Evolutionary conservation across 2,888 invertebrate genomes (phyloP).

Genomic region (Empis livida): DNA sequence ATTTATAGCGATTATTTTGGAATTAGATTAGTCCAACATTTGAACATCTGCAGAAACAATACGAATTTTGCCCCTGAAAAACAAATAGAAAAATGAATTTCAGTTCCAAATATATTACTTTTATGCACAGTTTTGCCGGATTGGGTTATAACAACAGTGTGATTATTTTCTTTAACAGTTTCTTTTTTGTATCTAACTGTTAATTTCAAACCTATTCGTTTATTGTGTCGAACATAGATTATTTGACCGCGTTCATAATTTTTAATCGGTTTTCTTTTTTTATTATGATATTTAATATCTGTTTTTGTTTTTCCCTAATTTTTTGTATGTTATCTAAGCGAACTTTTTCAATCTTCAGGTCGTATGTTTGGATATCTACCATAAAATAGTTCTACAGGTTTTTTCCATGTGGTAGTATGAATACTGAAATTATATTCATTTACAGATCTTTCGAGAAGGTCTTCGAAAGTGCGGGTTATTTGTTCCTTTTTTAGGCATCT

Average conservation of each 20-base stretch:
- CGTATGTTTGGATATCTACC: conserved; percentile 8
- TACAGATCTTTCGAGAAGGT: conserved; percentile 9
- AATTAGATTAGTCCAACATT: conserved; percentile 7
- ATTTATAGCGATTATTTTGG: conserved; percentile 7
- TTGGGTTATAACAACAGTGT: conserved; percentile 6
- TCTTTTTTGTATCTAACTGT: conserved; percentile 9
- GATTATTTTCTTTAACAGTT: conserved; percentile 6
- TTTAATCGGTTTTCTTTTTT: conserved; percentile 9
- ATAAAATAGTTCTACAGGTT: conserved; percentile 11
- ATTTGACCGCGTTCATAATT: conserved; percentile 8
- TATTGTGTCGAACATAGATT: conserved; percentile 8
- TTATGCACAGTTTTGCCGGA: conserved; percentile 6
- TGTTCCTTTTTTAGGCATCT: conserved; percentile 11
- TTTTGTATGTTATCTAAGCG: conserved; percentile 8
- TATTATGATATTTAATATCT: conserved; percentile 11
- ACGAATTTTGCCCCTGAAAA: conserved; percentile 1
- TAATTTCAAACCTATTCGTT: conserved; percentile 9
- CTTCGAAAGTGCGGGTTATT: conserved; percentile 8
- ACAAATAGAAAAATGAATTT: conserved; percentile 1
- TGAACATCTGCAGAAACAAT: conserved; percentile 1
- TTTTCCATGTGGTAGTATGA: conserved; percentile 9
- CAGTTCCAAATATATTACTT: conserved; percentile 5
- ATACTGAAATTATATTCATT: conserved; percentile 9
- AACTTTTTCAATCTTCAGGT: conserved; percentile 9
- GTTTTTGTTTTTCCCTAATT: conserved; percentile 7